Conservation (phyloP, 2,797 vertebrate genomes). For the Pitangus sulphuratus region DNA sequence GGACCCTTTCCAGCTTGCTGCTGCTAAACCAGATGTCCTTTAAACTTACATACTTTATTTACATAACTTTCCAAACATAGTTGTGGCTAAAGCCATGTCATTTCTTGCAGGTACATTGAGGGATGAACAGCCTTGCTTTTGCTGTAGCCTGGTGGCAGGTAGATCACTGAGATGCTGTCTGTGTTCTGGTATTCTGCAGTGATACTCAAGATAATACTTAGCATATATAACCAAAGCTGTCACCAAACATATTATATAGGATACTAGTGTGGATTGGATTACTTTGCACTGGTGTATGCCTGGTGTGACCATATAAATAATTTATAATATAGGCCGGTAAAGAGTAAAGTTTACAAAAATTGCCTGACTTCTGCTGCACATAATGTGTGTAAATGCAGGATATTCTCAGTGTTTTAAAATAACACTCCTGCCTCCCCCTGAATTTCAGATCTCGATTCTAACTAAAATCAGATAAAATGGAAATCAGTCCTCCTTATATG, state of each 20-base stretch:
- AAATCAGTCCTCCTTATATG: not conserved
- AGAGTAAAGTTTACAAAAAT: not conserved
- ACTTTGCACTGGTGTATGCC: not conserved
- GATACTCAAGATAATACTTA: not conserved
- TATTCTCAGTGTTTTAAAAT: conserved; percentile 18
- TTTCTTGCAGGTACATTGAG: not conserved
- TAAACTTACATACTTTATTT: not conserved
- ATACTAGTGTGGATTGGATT: not conserved
- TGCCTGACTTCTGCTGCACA: not conserved
- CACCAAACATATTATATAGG: not conserved
- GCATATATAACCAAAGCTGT: not conserved
- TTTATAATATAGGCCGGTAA: conserved; percentile 14
- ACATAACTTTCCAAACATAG: not conserved
- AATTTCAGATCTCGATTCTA: not conserved
- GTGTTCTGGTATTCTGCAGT: not conserved
- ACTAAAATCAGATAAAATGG: not conserved
- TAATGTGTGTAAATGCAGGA: conserved; percentile 6
- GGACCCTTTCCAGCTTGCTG: not conserved
- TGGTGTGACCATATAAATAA: conserved; percentile 12
- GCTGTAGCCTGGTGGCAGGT: not conserved
- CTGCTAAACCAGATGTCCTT: not conserved
- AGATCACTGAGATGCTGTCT: not conserved
- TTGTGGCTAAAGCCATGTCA: not conserved
- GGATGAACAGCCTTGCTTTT: not conserved
- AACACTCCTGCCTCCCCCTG: not conserved